These are phyloP conservation scores for Solenopsis invicta DNA, from an alignment of 1,140 invertebrate genomes.

Conservation along the genomic window DNA sequence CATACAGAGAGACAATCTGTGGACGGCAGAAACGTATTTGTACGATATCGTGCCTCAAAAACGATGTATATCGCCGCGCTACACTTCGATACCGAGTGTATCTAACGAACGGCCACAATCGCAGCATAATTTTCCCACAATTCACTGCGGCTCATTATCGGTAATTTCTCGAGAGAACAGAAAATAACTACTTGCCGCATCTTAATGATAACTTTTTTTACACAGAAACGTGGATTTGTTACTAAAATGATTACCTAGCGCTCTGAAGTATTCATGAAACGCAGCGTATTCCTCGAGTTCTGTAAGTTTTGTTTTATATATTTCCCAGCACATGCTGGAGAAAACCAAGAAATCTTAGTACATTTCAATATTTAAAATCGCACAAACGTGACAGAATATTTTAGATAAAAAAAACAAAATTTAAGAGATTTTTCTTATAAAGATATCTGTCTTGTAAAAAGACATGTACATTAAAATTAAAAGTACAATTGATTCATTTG, in stretches of 20 bases:
- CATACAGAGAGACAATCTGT: background rate
- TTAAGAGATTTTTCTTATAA: background rate
- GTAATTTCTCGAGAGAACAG: conserved; percentile 10
- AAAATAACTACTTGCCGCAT: conserved; percentile 29
- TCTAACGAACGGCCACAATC: conserved; percentile 6
- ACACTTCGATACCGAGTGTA: background rate
- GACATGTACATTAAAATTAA: background rate
- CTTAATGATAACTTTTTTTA: conserved; percentile 14
- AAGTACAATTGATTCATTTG: background rate
- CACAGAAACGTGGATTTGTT: conserved; percentile 24
- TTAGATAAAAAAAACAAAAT: background rate
- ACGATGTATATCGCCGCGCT: background rate
- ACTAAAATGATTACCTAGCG: conserved; percentile 2
- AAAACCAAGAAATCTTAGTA: background rate
- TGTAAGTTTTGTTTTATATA: background rate
- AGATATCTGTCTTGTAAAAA: background rate
- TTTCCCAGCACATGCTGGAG: background rate
- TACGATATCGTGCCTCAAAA: background rate
- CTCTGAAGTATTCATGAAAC: conserved; percentile 27
- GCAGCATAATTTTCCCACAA: conserved; percentile 27
- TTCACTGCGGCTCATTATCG: conserved; percentile 13
- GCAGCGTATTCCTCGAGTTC: background rate
- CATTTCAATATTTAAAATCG: conserved; percentile 1
- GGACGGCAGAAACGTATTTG: conserved; percentile 22
- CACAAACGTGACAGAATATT: background rate